Evolutionary conservation across 1,140 invertebrate species (phyloP).

Genomic region (Latrodectus geometricus): DNA sequence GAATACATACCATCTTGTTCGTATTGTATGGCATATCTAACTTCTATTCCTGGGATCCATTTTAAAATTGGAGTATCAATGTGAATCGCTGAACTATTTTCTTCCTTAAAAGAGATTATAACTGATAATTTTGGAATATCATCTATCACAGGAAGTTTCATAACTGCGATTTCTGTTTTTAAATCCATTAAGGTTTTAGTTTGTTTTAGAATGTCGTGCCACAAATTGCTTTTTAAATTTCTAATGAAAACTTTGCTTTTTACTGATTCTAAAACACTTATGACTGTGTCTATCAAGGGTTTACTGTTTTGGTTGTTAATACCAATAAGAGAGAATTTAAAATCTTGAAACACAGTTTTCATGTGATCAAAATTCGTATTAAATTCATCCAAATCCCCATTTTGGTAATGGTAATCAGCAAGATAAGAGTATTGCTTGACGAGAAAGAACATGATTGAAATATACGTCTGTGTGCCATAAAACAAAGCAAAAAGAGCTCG

Average conservation of each 20-base stretch:
- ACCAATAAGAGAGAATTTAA: constrained; percentile 8
- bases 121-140: background rate
- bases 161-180: background rate
- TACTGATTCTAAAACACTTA: background rate
- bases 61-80: no score
- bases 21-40: constrained; percentile 7
- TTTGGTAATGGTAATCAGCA: constrained; percentile 27
- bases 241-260: background rate
- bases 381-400: constrained; percentile 1
- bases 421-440: background rate
- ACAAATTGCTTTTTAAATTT: background rate
- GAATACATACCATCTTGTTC: background rate
- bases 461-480: background rate
- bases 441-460: constrained; percentile 5
- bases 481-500: background rate
- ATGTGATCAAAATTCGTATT: constrained; percentile 1
- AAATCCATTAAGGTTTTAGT: background rate
- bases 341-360: background rate
- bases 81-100: background rate
- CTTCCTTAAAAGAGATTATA: background rate
- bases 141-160: no score
- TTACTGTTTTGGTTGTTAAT: background rate
- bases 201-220: background rate
- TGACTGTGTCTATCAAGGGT: background rate
- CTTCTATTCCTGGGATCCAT: background rate